phyloP scores from a whole-genome alignment of 2,113 vertebrate genomes.

The Hippocampus zosterae region DNA sequence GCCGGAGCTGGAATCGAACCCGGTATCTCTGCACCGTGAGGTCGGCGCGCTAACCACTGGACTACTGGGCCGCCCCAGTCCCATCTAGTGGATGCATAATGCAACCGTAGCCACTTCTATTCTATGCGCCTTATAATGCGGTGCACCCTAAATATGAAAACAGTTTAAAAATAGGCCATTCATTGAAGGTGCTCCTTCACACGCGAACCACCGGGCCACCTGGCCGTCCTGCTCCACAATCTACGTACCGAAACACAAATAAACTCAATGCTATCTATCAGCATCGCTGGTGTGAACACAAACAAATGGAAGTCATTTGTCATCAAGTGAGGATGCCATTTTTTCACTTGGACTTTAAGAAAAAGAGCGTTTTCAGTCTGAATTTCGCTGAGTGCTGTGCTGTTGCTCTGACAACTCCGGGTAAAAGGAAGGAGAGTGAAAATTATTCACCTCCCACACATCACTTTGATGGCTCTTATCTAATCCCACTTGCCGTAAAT shows the following conservation, averaged over 20 bases:
- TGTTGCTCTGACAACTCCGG: conserved; percentile 45
- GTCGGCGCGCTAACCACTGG: too few relatives aligned
- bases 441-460: conserved; percentile 52
- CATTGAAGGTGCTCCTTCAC: too few relatives aligned
- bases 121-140: too few relatives aligned
- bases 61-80: too few relatives aligned
- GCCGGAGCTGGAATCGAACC: too few relatives aligned
- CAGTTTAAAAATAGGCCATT: too few relatives aligned
- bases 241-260: conserved; percentile 5
- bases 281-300: conserved; percentile 9
- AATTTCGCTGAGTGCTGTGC: conserved; percentile 20
- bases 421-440: conserved; percentile 53
- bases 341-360: conserved; percentile 20
- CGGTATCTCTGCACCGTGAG: too few relatives aligned
- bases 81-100: too few relatives aligned
- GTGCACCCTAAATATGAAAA: too few relatives aligned
- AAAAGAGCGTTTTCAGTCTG: conserved; percentile 22
- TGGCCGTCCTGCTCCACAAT: neutral
- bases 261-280: conserved; percentile 19
- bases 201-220: too few relatives aligned
- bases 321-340: conserved; percentile 23
- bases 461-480: conserved; percentile 50
- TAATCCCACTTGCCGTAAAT: conserved; percentile 36
- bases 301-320: conserved; percentile 33
- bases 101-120: too few relatives aligned